Base-by-base conservation (phyloP, 2,113 vertebrate genomes). In the Cranoglanis bouderius region DNA sequence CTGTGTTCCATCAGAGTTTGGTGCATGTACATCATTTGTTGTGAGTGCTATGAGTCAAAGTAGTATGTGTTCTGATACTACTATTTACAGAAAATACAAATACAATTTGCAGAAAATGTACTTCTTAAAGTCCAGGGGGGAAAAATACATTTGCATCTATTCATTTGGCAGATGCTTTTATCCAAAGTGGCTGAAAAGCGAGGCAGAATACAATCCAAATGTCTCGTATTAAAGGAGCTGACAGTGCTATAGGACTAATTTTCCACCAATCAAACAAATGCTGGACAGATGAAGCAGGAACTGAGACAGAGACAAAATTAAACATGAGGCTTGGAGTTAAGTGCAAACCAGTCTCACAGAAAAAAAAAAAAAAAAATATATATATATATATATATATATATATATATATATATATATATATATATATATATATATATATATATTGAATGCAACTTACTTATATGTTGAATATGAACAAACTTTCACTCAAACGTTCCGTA, bases 1-100 rank as follows among this genome's bases (percentile, higher is more conserved):
- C 85, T 84, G 18, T 72, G n/a, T 89, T 83, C 49, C 57, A 35
- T 53, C 38, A 78, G 84, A 53, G 84, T 61, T 86, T 90, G 81
- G 82, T 70, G 46, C 81, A 78, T 51, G 74, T 84, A 59, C 63
- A 78, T 59, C 55, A 16, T 55, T 65, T 75, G 12, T 21, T 86
- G 63, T 82, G 59, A 65, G 38, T 49, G 46, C 21, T 63, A 16
- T n/a, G 55, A 77, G 35, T 46, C 61, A 67, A 85, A 83, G 55
- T 77, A 38, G 13, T 77, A 59, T 70, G 59, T 63, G n/a, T 67
- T 46, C 8, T 21, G 38, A 46, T 84, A 38, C 6, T 16, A 9
- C 40, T 74, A 24, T 84, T 74, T 81, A 82, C 43, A 82, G 75
- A n/a, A 51, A 75, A 85, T 38, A 65, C 65, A 83, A 83, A 59